Evolutionary conservation across 2,888 invertebrate species (phyloP).

Genomic region (Caenorhabditis sp.): DNA sequence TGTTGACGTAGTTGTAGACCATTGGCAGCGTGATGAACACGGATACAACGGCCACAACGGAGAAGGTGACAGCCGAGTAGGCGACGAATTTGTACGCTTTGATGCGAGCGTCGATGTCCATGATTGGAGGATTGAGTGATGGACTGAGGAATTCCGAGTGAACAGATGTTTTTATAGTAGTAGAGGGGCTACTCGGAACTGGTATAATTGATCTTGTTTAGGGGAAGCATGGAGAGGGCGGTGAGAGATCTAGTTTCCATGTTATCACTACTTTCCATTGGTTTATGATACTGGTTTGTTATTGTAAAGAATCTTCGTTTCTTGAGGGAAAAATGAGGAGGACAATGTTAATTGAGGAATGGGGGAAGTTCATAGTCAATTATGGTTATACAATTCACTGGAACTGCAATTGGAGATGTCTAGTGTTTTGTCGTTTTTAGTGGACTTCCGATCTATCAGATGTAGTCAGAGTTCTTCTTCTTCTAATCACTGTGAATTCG

Average conservation of each 20-base stretch:
- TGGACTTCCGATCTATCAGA: too few species aligned
- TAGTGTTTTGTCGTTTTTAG: background rate
- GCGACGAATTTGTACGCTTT: slow-evolving; percentile 74
- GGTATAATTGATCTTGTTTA: slow-evolving; percentile 46
- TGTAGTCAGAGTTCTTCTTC: too few species aligned
- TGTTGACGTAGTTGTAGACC: slow-evolving; percentile 81
- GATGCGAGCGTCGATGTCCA: slow-evolving; percentile 74
- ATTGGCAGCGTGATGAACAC: slow-evolving; percentile 81
- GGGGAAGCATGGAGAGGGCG: slow-evolving; percentile 5
- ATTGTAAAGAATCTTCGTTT: slow-evolving; percentile 33
- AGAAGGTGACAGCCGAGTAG: slow-evolving; percentile 76
- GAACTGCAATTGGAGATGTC: slow-evolving; percentile 6
- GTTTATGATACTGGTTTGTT: slow-evolving; percentile 43
- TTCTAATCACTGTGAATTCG: too few species aligned
- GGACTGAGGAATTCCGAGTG: slow-evolving; percentile 29
- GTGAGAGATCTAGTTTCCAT: slow-evolving; percentile 31
- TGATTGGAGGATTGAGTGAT: slow-evolving; percentile 39
- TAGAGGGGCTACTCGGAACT: slow-evolving; percentile 32
- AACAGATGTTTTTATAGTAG: slow-evolving; percentile 42
- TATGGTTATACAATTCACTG: slow-evolving; percentile 10
- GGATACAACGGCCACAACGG: slow-evolving; percentile 80
- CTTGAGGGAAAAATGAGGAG: slow-evolving; percentile 1
- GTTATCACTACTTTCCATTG: slow-evolving; percentile 39
- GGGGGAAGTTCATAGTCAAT: slow-evolving; percentile 4
- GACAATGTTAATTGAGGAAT: slow-evolving; percentile 1